A percentile compares a stretch with the other conserved stretches of the same genome.
phyloP scores from a whole-genome alignment of 1,140 invertebrate species.

The Lasioglossum albipes region DNA sequence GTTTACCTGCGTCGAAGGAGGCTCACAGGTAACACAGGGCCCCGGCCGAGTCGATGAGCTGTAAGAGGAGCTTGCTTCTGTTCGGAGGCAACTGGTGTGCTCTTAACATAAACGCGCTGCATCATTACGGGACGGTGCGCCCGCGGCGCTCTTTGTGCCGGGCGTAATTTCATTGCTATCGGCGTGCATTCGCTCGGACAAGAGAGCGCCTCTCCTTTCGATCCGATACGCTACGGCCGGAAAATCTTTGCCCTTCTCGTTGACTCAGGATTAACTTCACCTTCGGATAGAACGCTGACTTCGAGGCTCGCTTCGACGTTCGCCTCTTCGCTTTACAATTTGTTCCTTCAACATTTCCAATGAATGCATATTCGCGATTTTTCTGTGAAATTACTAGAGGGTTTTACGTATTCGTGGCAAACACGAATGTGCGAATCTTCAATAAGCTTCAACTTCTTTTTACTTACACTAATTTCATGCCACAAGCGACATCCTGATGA shows the following conservation, averaged over 20 bases:
- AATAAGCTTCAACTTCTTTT: no score
- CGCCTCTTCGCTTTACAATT: no score
- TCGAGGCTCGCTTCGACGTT: not conserved
- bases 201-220: constrained; percentile 35
- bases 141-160: constrained; percentile 67
- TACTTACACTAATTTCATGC: no score
- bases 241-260: constrained; percentile 33
- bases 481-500: no score
- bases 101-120: constrained; percentile 67
- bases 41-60: constrained; percentile 47
- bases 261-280: constrained; percentile 22
- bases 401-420: no score
- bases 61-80: constrained; percentile 62
- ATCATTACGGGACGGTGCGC: constrained; percentile 66
- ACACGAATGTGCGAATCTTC: no score
- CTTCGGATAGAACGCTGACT: not conserved
- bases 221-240: constrained; percentile 31
- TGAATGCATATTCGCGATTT: no score
- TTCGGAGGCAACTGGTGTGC: constrained; percentile 61
- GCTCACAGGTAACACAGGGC: constrained; percentile 1
- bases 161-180: constrained; percentile 69
- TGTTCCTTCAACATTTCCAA: no score
- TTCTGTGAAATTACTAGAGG: no score
- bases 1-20: constrained; percentile 7
- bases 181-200: constrained; percentile 45